These are phyloP conservation scores for Sinotaia quadrata DNA, from an alignment of 2,888 invertebrate species.

Conservation along the genomic window DNA sequence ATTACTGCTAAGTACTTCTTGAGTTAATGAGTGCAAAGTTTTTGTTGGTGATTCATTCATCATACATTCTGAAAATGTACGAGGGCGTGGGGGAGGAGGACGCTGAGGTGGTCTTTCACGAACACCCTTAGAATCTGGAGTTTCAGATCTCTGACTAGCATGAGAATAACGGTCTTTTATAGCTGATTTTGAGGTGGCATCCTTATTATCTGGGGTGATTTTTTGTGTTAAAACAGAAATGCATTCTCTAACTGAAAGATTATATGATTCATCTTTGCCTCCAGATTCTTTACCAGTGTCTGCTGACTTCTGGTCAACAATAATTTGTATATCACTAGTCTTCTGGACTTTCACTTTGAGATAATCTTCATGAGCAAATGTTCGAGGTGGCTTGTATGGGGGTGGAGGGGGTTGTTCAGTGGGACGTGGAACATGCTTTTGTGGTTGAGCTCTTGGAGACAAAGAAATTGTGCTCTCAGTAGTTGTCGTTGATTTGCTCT, in stretches of 20 bases:
- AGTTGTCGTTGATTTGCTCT: neutral
- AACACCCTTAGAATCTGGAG: conserved; percentile 13
- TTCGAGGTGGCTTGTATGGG: conserved; percentile 58
- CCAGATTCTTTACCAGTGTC: neutral
- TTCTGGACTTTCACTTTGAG: conserved; percentile 47
- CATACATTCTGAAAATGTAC: conserved; percentile 33
- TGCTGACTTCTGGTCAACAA: neutral
- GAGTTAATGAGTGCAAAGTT: neutral
- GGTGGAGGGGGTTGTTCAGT: conserved; percentile 28
- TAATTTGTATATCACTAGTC: conserved; percentile 9
- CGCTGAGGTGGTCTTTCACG: conserved; percentile 35
- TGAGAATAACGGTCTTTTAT: neutral
- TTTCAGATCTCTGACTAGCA: neutral
- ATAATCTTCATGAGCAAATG: conserved; percentile 62
- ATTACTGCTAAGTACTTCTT: neutral
- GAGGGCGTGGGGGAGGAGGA: conserved; percentile 37
- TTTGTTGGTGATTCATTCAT: neutral
- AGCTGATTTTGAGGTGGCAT: neutral
- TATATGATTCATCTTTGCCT: neutral
- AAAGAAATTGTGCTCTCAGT: neutral
- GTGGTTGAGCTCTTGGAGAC: neutral
- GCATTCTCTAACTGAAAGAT: neutral
- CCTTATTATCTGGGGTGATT: neutral
- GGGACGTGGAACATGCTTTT: conserved; percentile 7
- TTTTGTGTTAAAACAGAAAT: neutral